Evolutionary conservation across 2,888 invertebrate species (phyloP), one percentile per base, ranked within the genome.

Genomic region (Amiota minor): DNA sequence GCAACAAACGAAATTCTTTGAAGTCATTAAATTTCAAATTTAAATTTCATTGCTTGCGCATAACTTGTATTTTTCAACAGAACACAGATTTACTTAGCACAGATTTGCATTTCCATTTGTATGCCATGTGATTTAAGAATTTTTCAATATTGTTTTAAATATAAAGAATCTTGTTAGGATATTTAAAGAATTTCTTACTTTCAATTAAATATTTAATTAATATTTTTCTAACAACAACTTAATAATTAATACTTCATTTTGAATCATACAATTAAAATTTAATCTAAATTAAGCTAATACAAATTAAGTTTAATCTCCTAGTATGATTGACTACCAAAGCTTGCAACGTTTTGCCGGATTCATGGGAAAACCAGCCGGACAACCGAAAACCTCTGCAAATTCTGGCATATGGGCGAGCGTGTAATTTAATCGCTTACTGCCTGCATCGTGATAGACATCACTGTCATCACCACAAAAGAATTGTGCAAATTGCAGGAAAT

Each of bases 401-500:
- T 87, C 84, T 0, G 88, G 84, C 80, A 84, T 83, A 68, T 86
- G 85, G 0, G 82, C 79, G 2, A 88, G 61, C 4, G 81, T 82
- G 65, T 87, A 88, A 69, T 87, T 86, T 3, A 87, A 46, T 0
- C 88, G 81, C 50, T 82, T 68, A 67, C 83, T 86, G 75, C 86
- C 84, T 72, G 78, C 49, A 20, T 87, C 87, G 56, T 87, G 87
- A 56, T 65, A 78, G 1, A 72, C 71, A 72, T 88, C 88, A 10
- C 77, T 77, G 65, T 78, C 73, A n/a, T 82, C 78, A 53, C 85
- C 87, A 69, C 87, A 87, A 71, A 88, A 87, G 76, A 88, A 87
- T 59, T 87, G 87, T 9, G 87, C 84, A 23, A 87, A 88, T 56
- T 88, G 88, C 12, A 87, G 72, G 67, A 87, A 87, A 71, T 82